Evolutionary conservation across 2,797 vertebrate species (phyloP), one percentile per base, ranked within the genome.

Genomic region (Liasis olivaceus): DNA sequence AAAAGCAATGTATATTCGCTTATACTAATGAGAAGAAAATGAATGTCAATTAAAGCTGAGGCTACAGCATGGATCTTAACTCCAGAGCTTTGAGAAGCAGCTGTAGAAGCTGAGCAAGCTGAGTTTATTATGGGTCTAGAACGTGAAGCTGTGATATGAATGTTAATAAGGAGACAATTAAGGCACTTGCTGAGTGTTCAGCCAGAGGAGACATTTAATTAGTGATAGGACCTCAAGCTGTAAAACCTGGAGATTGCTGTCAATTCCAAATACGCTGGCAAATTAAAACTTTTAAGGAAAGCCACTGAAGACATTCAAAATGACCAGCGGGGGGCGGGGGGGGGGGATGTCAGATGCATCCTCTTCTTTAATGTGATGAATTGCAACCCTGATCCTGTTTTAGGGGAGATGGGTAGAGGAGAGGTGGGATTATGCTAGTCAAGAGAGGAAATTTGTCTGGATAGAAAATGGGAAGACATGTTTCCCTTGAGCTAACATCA

Each of bases 101-200:
- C 77, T 90, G 90, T 60, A 84, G 87, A 28, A 95, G 93, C 94
- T 93, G 90, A 87, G 86, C 91, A 89, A 84, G 93, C 93, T 94
- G 94, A 59, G 94, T 96, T 97, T 94, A 94, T 95, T 96, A 96
- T 66, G 92, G n/a, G 94, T 95, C 95, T 95, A 92, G 96, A 96
- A 94, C 88, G 85, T 81, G 93, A 94, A 95, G 90, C 91, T 96
- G 96, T 96, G 96, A 95, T 91, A 92, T 92, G 96, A 97, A 97
- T 95, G 95, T 93, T 93, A 96, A 97, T 92, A 95, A 97, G 94
- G 60, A 97, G 91, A 96, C 96, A 96, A 97, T 96, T 97, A 97
- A 97, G 92, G 95, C 0, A 0, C 95, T 96, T 94, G 90, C 96
- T 88, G 93, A 96, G 92, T 69, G 87, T 95, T 94, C 94, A 95